Base-by-base conservation (phyloP, 2,888 invertebrate genomes). In the Scaptomyza caliginosa region DNA sequence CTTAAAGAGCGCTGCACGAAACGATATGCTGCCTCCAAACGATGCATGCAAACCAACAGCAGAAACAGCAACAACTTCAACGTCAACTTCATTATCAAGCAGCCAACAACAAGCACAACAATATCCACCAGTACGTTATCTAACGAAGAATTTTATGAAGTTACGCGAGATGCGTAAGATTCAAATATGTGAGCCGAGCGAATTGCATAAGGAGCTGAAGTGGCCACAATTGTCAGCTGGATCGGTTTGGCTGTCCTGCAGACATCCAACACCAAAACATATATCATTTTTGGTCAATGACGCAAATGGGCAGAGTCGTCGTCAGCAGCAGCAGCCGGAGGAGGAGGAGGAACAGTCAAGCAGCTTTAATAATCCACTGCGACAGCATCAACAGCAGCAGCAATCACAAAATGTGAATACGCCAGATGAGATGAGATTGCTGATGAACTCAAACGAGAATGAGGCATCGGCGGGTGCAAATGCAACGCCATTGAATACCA, bases 121-220 rank as follows among this genome's bases (percentile, higher is more conserved):
- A 34, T 43, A 16, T 2, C 5, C 21, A 5, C 8, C 23, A 6
- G 17, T 7, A 4, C 52, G 54, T 0, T 34, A 24, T 17, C 4
- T 81, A 2, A 46, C 32, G 5, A 50, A 58, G 16, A 10, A 49
- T 0, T 46, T 50, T 34, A 11, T 81, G 10, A 8, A 21, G 1
- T 2, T 23, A 7, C 78, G 50, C 6, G 38, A 50, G 13, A 49
- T 69, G 26, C 51, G 69, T 8, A 4, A 7, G 3, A 0, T 32
- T 1, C 42, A 28, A 1, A n/a, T 3, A 8, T 16, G 2, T 1
- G 19, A 23, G 19, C 7, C 23, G 1, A 3, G 0, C 1, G 52
- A 45, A 16, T 5, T 73, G 26, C 11, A 3, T 2, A 2, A 17
- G 10, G 43, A 32, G 2, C 4, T 64, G 5, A 0, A 10, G 4